Evolutionary conservation across 1,140 invertebrate genomes (phyloP).

Genomic region (Sarcophaga bullata): DNA sequence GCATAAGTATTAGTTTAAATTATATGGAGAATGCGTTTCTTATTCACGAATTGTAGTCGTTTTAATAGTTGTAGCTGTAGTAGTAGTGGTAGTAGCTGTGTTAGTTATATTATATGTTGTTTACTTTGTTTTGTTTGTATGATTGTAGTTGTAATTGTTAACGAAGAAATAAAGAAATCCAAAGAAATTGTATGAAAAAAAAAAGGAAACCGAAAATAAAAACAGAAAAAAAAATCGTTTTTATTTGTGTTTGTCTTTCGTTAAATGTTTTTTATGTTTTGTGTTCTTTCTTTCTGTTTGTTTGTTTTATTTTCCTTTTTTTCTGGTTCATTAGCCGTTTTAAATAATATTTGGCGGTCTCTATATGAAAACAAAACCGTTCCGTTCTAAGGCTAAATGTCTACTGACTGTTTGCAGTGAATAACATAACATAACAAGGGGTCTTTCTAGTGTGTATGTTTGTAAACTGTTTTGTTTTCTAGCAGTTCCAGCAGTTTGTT

Average conservation of each 20-base stretch:
- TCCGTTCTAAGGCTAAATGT: conserved; percentile 27
- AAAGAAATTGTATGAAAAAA: background rate
- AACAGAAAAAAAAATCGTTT: background rate
- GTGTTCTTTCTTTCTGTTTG: background rate
- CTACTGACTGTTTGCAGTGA: background rate
- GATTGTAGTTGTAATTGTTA: background rate
- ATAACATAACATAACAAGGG: background rate
- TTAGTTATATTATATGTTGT: no score
- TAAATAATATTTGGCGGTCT: background rate
- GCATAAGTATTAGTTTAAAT: background rate
- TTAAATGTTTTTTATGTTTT: background rate
- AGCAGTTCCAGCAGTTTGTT: conserved; percentile 23
- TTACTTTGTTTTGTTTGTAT: background rate
- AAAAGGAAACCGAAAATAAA: background rate
- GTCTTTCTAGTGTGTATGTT: background rate
- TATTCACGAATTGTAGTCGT: no score
- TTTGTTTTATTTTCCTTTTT: background rate
- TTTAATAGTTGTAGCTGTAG: no score
- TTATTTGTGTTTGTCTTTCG: conserved; percentile 2
- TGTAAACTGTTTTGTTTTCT: background rate
- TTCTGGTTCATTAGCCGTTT: background rate
- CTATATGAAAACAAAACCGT: background rate
- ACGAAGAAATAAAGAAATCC: background rate
- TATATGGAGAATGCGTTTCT: no score
- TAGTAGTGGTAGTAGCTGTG: no score